Base-by-base conservation (phyloP, 2,113 vertebrate species). In the Apteryx mantelli region DNA sequence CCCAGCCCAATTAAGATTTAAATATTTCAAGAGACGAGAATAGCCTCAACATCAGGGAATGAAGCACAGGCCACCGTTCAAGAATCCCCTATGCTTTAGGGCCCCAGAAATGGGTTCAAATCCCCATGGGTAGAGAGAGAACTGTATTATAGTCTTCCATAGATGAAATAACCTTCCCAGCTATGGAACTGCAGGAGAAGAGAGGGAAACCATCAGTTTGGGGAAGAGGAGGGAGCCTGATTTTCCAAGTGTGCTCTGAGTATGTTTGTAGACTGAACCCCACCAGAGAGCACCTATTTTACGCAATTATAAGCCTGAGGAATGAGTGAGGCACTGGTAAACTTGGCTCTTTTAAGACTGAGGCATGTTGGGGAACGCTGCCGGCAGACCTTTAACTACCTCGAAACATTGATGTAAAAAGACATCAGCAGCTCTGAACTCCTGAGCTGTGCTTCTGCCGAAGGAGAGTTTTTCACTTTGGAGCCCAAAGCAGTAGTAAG, bases 161-260 rank as follows among this genome's bases (percentile, higher is more conserved):
- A 42, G 86, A 79, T 36, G 52, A 85, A 42, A 7, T 18, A 17
- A 1, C 26, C 70, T 93, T 28, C 21, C 81, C 40, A 44, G n/a
- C 6, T 30, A 8, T 34, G 34, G 60, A 53, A 2, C 6, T 90
- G 40, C 30, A 64, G 34, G 6, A 76, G 22, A 56, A 65, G 9
- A 79, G 12, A 6, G 48, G 24, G 18, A 48, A 82, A 8, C 5
- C 3, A 1, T 12, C 10, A 30, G 34, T 78, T 55, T 55, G 78
- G 20, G 8, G 56, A 60, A 81, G 25, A 3, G 9, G 7, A 8
- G 24, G 58, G 68, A 79, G 30, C 28, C 5, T 56, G 3, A n/a
- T 19, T 44, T 60, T 75, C 7, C 7, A 55, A 60, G 10, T 0
- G 0, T 50, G 40, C 32, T 64, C 0, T 0, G 63, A 58, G 30